Base-by-base conservation (phyloP, 2,797 vertebrate genomes). In the Tinamus major region DNA sequence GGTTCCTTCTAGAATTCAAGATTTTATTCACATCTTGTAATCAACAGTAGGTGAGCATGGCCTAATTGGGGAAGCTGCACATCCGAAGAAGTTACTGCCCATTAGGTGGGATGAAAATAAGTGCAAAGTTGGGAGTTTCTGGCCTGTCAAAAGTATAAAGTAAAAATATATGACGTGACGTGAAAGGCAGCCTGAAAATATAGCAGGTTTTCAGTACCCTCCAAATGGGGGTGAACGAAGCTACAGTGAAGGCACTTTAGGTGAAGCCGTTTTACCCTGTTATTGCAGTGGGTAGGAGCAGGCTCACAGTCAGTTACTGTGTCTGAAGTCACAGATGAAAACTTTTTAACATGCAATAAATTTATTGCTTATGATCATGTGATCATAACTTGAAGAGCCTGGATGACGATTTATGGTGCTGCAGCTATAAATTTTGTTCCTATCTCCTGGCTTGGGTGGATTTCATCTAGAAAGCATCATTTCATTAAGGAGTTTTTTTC, bases 391-490 rank as follows among this genome's bases (percentile, higher is more conserved):
- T 67, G 64, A 80, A 58, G 81, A 95, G 87, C 37, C 84, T 59
- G 79, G 78, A 64, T 9, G 14, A 44, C 65, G 92, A 91, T 92
- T 94, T 94, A 59, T 42, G 26, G 23, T 58, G 44, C 16, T 31
- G 72, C 2, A 6, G 41, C 78, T 74, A 29, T 90, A 87, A 93
- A 92, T 91, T 92, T 68, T 65, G 51, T 26, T 74, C 53, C 81
- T 94, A 75, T 94, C 93, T 91, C 79, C 79, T 87, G 71, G 20
- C 48, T 67, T 79, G 61, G 11, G 8, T 87, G 20, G 91, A 92
- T 95, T 95, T 95, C 42, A 85, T 64, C 16, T 48, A 24, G 51
- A 87, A 94, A 35, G 29, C 58, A 79, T 75, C 64, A 78, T 55
- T 79, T 80, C 81, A 92, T 89, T 90, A 85, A 64, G 29, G 4